Base-by-base conservation (phyloP, 2,888 invertebrate genomes). In the Lepidonotus clava region DNA sequence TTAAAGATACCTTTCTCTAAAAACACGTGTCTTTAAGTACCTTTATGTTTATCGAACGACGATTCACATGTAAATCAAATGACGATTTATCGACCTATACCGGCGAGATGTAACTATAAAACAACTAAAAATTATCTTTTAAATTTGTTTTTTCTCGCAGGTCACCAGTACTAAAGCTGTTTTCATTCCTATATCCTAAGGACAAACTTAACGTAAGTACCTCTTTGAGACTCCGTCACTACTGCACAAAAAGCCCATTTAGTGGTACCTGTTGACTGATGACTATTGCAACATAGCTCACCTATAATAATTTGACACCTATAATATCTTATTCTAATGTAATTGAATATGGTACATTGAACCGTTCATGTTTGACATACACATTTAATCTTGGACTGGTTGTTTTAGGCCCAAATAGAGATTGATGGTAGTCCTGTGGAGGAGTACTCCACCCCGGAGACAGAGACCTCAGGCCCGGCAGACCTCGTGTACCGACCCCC, bases 151-250 rank as follows among this genome's bases (percentile, higher is more conserved):
- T 32, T 71, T 5, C 34, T 41, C 91, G 2, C 91, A 94, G 94
- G 34, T 92, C 94, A 38, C 95, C 95, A 34, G 92, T 95, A 18
- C 91, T 95, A 66, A 93, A 93, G 86, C 91, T 95, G 71, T 95
- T 93, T 91, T 95, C 95, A 6, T 95, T 94, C 89, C 91, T 95
- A 18, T 91, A 94, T 87, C 93, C 94, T 4, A 95, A 94, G 88
- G 90, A 93, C 21, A 91, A 91, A 83, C 71, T 94, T 6, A 90
- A 92, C 87, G 93, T 94, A 87, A 90, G 90, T 87, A 40, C 56
- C 28, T 18, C 14, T 28, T 36, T 77, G 36, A 18, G 11, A n/a
- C n/a, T n/a, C n/a, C n/a, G n/a, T n/a, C n/a, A n/a, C n/a, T n/a
- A n/a, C n/a, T n/a, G n/a, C n/a, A n/a, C n/a, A n/a, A n/a, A n/a